Percentiles rank a stretch among this genome's conserved stretches.
Evolutionary conservation across 2,888 invertebrate species (phyloP).

Genomic region (Trachelus troglodyta): DNA sequence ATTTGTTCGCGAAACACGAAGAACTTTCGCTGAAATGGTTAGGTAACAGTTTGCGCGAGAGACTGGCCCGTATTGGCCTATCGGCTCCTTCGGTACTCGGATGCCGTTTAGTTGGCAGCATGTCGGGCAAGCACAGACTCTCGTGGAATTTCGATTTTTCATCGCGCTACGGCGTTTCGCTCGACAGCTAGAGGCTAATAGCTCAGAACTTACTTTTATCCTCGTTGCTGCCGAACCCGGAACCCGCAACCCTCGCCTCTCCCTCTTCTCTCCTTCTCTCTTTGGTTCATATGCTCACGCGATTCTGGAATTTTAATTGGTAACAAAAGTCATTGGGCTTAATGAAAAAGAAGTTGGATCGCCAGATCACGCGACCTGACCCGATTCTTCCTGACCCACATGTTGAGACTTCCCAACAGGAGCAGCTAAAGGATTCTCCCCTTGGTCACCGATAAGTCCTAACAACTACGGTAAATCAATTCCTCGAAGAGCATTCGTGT

Average conservation of each 20-base stretch:
- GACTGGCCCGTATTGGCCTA: neutral
- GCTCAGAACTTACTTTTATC: slow-evolving; percentile 52
- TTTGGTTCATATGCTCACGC: neutral
- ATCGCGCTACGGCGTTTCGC: slow-evolving; percentile 27
- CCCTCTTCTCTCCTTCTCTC: too few relatives aligned
- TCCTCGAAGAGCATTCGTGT: neutral
- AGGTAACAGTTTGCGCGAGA: neutral
- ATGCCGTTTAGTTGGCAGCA: neutral
- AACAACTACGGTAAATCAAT: neutral
- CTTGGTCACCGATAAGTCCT: neutral
- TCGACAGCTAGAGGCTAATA: slow-evolving; percentile 56
- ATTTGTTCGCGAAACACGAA: neutral
- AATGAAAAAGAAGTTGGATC: neutral
- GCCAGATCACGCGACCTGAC: neutral
- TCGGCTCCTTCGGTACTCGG: neutral
- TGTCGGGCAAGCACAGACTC: neutral
- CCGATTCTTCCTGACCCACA: neutral
- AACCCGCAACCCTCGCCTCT: neutral
- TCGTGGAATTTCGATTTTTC: slow-evolving; percentile 51
- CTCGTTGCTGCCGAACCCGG: slow-evolving; percentile 45
- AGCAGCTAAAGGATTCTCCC: neutral
- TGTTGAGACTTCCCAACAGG: neutral
- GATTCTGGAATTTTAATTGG: neutral
- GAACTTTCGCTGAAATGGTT: slow-evolving; percentile 50
- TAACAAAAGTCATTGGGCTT: neutral